Conservation (phyloP, 2,797 vertebrate species). For the Hyperoplus immaculatus region DNA sequence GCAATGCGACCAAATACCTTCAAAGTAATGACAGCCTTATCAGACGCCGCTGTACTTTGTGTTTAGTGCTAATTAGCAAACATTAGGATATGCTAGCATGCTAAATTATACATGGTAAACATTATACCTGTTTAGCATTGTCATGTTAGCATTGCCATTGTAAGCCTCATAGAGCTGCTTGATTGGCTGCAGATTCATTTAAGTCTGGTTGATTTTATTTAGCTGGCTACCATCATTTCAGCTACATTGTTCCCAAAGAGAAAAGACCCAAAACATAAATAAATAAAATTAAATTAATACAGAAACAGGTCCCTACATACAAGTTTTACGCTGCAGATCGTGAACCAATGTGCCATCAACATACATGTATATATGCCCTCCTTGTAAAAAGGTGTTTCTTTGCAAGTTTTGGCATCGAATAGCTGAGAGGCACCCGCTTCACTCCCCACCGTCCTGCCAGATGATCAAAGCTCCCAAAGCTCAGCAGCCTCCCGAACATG, state of each 20-base stretch:
- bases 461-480: constrained; percentile 65
- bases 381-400: constrained; percentile 47
- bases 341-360: constrained; percentile 34
- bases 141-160: not conserved
- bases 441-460: constrained; percentile 52
- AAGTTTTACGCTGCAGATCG: not conserved
- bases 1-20: not conserved
- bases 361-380: constrained; percentile 23
- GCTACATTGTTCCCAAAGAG: not conserved
- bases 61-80: constrained; percentile 2
- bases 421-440: constrained; percentile 17
- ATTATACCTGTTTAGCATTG: not conserved
- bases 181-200: not conserved
- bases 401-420: constrained; percentile 57
- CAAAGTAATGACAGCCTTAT: not conserved
- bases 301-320: too few species aligned
- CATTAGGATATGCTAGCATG: not conserved
- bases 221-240: too few species aligned
- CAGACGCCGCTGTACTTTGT: not conserved
- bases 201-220: not conserved
- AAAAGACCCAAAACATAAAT: not conserved
- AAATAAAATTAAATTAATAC: too few species aligned
- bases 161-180: not conserved
- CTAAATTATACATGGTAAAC: not conserved
- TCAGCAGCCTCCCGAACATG: constrained; percentile 26